Evolutionary conservation across 2,113 vertebrate genomes (phyloP).

Genomic region (Phocoena phocoena): DNA sequence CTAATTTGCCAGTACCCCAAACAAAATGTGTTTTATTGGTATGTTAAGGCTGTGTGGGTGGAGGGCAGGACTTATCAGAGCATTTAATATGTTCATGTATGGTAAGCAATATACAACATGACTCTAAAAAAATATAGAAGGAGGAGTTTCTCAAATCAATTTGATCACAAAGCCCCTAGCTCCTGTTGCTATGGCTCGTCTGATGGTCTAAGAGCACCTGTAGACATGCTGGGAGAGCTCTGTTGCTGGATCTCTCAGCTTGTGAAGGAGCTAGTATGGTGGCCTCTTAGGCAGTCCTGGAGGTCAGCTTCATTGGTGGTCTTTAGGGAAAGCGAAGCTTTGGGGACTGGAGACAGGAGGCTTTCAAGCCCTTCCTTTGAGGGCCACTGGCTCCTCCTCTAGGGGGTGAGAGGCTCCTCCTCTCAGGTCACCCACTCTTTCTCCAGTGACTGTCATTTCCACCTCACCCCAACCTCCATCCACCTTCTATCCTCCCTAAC

Average conservation of each 20-base stretch:
- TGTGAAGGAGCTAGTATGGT: background rate
- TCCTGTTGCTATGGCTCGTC: background rate
- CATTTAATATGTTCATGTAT: background rate
- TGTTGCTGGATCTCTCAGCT: background rate
- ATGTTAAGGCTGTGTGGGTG: background rate
- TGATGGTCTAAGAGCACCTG: background rate
- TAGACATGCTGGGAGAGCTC: background rate
- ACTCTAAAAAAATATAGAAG: background rate
- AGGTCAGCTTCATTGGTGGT: background rate
- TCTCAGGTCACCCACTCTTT: background rate
- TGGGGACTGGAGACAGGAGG: background rate
- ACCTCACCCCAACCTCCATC: background rate
- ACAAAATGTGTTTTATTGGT: background rate
- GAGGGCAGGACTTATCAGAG: background rate
- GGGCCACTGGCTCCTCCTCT: background rate
- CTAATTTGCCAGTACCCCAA: background rate
- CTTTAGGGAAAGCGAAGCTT: background rate
- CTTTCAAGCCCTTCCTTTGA: background rate
- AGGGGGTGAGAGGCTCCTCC: background rate
- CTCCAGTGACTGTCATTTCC: background rate
- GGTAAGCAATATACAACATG: background rate
- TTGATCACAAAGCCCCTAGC: background rate
- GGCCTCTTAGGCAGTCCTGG: background rate
- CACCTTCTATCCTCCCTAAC: background rate
- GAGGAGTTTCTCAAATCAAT: background rate